Evolutionary conservation across 2,888 invertebrate genomes (phyloP).

Genomic region (Lysandra bellargus): DNA sequence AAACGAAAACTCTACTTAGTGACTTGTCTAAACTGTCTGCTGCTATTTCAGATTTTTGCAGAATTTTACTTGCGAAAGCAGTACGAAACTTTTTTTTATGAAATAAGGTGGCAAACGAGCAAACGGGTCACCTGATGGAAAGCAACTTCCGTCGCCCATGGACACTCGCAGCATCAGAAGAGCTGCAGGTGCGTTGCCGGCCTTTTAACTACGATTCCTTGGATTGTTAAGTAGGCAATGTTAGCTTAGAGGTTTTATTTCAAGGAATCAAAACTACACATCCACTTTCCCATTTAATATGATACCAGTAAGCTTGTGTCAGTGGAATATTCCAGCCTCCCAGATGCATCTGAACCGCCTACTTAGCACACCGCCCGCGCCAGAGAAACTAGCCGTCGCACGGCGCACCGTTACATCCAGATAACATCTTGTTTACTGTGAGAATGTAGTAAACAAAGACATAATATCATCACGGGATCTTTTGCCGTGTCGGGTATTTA

Average conservation of each 20-base stretch:
- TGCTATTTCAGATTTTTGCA: background rate
- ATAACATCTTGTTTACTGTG: constrained; percentile 5
- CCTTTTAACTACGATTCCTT: too few species aligned
- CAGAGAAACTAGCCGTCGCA: background rate
- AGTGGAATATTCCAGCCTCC: constrained; percentile 3
- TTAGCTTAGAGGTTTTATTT: too few species aligned
- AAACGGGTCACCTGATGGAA: too few species aligned
- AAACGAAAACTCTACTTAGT: background rate
- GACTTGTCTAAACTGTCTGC: background rate
- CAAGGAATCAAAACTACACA: too few species aligned
- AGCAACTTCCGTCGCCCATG: too few species aligned
- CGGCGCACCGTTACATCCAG: background rate
- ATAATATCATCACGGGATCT: background rate
- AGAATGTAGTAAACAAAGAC: constrained; percentile 4
- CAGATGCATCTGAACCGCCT: constrained; percentile 3
- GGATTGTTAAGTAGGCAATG: too few species aligned
- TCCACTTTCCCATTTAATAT: background rate
- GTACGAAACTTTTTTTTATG: too few species aligned
- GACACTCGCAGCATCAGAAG: too few species aligned
- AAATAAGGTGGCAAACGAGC: too few species aligned
- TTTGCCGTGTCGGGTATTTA: background rate
- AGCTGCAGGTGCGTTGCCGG: too few species aligned
- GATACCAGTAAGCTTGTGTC: background rate
- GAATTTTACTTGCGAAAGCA: background rate
- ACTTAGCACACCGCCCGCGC: constrained; percentile 12